These are phyloP conservation scores for Chionis minor DNA, from an alignment of 2,113 vertebrate genomes.

Conservation along the genomic window DNA sequence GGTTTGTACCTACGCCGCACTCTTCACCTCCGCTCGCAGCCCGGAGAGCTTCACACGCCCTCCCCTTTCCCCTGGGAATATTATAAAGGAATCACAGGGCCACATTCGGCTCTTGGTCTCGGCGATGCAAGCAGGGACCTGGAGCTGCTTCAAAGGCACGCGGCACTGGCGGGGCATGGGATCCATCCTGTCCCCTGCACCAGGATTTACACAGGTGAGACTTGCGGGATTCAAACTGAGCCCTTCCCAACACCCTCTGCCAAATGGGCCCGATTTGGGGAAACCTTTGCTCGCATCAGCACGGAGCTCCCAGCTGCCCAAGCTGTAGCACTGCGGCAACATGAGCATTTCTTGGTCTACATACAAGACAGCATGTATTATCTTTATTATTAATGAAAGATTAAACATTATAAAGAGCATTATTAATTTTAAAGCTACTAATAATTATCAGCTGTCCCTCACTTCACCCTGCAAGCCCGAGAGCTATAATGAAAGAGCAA, in stretches of 20 bases:
- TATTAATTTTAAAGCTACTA: slow-evolving; percentile 44
- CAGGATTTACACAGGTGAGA: not conserved
- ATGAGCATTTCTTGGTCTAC: not conserved
- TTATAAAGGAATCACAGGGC: not conserved
- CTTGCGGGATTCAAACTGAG: not conserved
- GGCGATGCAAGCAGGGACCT: too few relatives aligned
- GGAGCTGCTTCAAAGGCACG: too few relatives aligned
- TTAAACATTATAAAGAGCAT: not conserved
- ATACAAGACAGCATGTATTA: not conserved
- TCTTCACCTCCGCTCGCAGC: not conserved
- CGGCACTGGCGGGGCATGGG: fast-evolving
- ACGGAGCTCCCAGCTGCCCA: not conserved
- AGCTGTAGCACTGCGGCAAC: not conserved
- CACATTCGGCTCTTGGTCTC: not conserved
- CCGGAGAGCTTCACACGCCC: not conserved
- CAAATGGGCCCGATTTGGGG: fast-evolving
- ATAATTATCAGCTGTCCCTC: not conserved
- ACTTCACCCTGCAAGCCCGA: not conserved
- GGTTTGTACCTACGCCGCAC: fast-evolving
- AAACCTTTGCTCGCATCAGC: not conserved
- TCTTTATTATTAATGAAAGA: not conserved
- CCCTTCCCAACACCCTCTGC: not conserved
- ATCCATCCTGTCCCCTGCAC: not conserved
- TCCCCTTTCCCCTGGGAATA: not conserved
- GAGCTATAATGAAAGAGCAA: not conserved